These are phyloP conservation scores for Acholoe squamosa DNA, from an alignment of 2,888 invertebrate species.

Conservation along the genomic window DNA sequence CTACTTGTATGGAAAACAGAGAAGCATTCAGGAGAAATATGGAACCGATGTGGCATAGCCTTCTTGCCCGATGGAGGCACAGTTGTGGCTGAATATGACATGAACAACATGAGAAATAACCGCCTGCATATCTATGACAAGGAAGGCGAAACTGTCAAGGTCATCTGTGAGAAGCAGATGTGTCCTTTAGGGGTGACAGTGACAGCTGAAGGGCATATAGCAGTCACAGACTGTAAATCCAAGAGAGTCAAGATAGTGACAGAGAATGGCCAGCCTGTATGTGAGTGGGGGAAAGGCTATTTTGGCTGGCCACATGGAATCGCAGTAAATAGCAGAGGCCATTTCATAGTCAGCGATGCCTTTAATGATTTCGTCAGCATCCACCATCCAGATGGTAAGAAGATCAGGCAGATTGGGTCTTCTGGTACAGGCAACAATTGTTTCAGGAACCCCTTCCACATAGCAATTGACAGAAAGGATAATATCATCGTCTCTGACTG, in stretches of 20 bases:
- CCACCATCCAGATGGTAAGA: slow-evolving; percentile 96
- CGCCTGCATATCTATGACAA: slow-evolving; percentile 65
- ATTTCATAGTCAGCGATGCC: slow-evolving; percentile 97
- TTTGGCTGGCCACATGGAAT: slow-evolving; percentile 72
- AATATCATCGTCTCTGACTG: slow-evolving; percentile 99
- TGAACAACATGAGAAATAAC: slow-evolving; percentile 69
- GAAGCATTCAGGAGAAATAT: slow-evolving; percentile 68
- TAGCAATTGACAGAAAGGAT: slow-evolving; percentile 94
- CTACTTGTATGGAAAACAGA: slow-evolving; percentile 70
- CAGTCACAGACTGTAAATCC: slow-evolving; percentile 69
- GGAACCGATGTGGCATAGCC: slow-evolving; percentile 69
- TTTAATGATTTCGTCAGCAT: slow-evolving; percentile 95
- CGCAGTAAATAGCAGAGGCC: slow-evolving; percentile 95
- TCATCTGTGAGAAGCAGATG: slow-evolving; percentile 67
- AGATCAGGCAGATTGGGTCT: slow-evolving; percentile 94
- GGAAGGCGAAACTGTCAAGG: slow-evolving; percentile 59
- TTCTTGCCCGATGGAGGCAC: slow-evolving; percentile 65
- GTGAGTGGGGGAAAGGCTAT: slow-evolving; percentile 70
- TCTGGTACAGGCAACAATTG: slow-evolving; percentile 96
- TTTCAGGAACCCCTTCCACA: slow-evolving; percentile 98
- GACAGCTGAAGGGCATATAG: slow-evolving; percentile 68
- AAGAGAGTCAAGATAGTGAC: slow-evolving; percentile 70
- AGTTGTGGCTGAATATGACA: slow-evolving; percentile 71
- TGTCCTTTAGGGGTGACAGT: slow-evolving; percentile 70
- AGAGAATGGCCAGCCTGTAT: slow-evolving; percentile 66